Conservation (phyloP, 1,140 invertebrate species). For the Lasioglossum albipes region DNA sequence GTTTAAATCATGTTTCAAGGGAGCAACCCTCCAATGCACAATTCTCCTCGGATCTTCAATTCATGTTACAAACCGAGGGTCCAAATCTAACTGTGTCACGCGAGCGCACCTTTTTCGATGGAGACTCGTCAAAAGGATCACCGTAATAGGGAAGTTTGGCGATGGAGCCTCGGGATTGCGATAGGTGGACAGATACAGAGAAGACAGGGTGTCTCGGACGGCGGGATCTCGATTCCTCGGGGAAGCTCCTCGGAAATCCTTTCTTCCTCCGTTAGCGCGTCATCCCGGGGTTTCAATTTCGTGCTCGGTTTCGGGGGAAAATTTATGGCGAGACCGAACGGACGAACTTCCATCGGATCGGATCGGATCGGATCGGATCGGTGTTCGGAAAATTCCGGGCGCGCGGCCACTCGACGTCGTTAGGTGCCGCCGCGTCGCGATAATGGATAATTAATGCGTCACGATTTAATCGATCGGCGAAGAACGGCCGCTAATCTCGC, state of each 20-base stretch:
- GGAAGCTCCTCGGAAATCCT: neutral
- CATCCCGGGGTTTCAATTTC: constrained; percentile 37
- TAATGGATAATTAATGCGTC: constrained; percentile 26
- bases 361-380: neutral
- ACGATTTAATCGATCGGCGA: constrained; percentile 28
- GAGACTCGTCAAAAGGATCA: no score
- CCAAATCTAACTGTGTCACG: no score
- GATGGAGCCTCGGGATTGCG: neutral
- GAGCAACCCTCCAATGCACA: no score
- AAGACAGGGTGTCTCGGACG: constrained; percentile 30
- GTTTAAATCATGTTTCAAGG: no score
- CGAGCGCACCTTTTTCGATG: no score
- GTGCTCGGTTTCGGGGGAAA: constrained; percentile 9
- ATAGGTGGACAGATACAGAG: constrained; percentile 12
- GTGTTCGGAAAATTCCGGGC: neutral
- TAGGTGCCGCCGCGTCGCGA: neutral
- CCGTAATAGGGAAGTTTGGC: no score
- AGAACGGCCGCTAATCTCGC: constrained; percentile 36
- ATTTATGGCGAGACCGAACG: constrained; percentile 15
- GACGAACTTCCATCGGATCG: neutral
- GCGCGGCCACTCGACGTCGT: neutral
- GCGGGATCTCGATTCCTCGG: constrained; percentile 32
- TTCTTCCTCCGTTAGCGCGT: constrained; percentile 17
- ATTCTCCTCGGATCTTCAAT: no score
- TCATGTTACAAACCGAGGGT: no score